Evolutionary conservation across 1,140 invertebrate species (phyloP), one percentile per base, ranked within the genome.

Genomic region (Choristoneura fumiferana): DNA sequence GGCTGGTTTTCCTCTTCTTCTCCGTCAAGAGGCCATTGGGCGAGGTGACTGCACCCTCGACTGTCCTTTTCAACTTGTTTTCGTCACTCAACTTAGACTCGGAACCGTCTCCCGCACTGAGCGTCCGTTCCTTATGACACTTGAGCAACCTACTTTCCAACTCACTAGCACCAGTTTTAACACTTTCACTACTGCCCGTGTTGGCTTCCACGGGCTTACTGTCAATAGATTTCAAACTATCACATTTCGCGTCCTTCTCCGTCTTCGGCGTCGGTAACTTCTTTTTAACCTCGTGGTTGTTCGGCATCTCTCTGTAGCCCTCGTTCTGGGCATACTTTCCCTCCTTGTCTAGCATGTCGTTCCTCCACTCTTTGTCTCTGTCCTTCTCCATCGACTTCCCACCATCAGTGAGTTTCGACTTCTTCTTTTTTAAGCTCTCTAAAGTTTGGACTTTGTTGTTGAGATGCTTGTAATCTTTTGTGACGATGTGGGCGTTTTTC

Each of bases 1-100:
- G 84, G 81, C 89, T 91, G 54, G 89, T 78, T 49, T 92, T 89
- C 65, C 91, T 77, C 70, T 91, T 91, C 75, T 91, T 92, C 62
- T 92, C 91, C 0, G 84, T 84, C 54, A 80, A 65, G 49, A 90
- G 78, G 22, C 90, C 90, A 53, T 91, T 91, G 38, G 86, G 77
- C 57, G 79, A 81, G 63, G 81, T 78, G 56, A 81, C 76, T 40
- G 83, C 76, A 77, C 76, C 81, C 54, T 84, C 84, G 15, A 77
- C 69, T 71, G 84, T 79, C 73, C 81, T 61, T 81, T 84, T 87
- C 45, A 86, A 62, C 55, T 86, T 86, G 55, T 76, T 84, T 56
- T 84, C 81, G 13, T 76, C 79, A 22, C 38, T 54, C 33, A 29
- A 54, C n/a, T 70, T 67, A 33, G 58, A 18, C 29, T 67, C 66